Evolutionary conservation across 1,140 invertebrate genomes (phyloP).

Genomic region (Lepidurus couesii): DNA sequence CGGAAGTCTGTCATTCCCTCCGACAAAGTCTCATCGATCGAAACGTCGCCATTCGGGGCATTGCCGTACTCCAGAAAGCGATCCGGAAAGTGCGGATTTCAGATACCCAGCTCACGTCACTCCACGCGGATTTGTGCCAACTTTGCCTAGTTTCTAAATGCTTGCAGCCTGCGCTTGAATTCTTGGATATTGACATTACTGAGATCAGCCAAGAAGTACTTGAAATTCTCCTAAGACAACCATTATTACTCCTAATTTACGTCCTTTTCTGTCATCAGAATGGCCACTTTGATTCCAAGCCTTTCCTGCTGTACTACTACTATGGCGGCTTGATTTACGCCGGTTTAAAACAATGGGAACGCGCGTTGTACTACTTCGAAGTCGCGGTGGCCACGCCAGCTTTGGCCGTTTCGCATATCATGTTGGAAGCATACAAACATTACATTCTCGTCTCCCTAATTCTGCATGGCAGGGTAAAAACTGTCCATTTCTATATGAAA

Average conservation of each 20-base stretch:
- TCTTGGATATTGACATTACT: constrained; percentile 84
- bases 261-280: constrained; percentile 47
- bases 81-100: constrained; percentile 82
- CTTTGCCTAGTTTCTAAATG: constrained; percentile 85
- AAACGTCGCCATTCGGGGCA: constrained; percentile 72
- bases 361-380: constrained; percentile 92
- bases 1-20: constrained; percentile 77
- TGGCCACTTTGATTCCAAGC: constrained; percentile 79
- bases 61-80: constrained; percentile 72
- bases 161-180: constrained; percentile 82
- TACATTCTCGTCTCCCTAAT: constrained; percentile 87
- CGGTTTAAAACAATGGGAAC: constrained; percentile 83
- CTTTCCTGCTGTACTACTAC: constrained; percentile 91
- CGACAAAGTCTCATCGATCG: constrained; percentile 69
- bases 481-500: background rate
- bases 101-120: constrained; percentile 82
- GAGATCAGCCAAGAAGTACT: constrained; percentile 77
- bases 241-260: constrained; percentile 22
- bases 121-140: constrained; percentile 90
- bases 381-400: constrained; percentile 88
- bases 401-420: constrained; percentile 88
- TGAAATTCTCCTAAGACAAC: background rate
- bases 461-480: constrained; percentile 72
- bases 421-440: constrained; percentile 95
- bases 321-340: constrained; percentile 97